phyloP scores from a whole-genome alignment of 2,888 invertebrate species.

The Falcaria lacertinaria region DNA sequence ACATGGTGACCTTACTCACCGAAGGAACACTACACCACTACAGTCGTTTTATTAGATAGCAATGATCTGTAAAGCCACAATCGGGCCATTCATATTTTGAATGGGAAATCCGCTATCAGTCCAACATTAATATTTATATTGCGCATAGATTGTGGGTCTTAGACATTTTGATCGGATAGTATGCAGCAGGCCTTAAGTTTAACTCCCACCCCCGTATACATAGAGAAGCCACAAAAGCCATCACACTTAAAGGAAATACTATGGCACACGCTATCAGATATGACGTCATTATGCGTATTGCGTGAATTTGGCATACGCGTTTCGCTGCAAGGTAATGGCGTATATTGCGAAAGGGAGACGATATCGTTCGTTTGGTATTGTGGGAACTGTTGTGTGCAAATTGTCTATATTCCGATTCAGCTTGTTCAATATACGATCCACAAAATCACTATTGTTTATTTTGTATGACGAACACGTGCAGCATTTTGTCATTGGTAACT shows the following conservation, averaged over 20 bases:
- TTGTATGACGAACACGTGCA: background rate
- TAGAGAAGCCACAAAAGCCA: background rate
- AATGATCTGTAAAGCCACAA: too few relatives aligned
- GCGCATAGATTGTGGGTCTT: too few relatives aligned
- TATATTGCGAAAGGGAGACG: background rate
- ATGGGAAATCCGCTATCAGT: too few relatives aligned
- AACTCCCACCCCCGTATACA: background rate
- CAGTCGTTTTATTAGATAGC: too few relatives aligned
- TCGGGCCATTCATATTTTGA: too few relatives aligned
- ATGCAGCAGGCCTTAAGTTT: background rate
- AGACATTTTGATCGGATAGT: background rate
- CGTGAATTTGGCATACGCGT: background rate
- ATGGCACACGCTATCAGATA: background rate
- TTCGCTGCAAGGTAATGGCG: background rate
- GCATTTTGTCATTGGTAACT: too few relatives aligned
- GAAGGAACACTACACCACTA: too few relatives aligned
- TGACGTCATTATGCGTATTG: slow-evolving; percentile 3
- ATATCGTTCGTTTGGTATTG: background rate
- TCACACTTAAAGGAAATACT: background rate
- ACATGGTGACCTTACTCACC: too few relatives aligned
- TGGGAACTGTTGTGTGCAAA: background rate
- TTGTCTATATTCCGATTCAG: background rate
- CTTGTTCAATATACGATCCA: background rate
- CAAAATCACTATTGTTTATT: background rate
- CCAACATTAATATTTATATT: too few relatives aligned